Conservation (phyloP, 2,888 invertebrate species). For the Dasysyrphus tricinctus region DNA sequence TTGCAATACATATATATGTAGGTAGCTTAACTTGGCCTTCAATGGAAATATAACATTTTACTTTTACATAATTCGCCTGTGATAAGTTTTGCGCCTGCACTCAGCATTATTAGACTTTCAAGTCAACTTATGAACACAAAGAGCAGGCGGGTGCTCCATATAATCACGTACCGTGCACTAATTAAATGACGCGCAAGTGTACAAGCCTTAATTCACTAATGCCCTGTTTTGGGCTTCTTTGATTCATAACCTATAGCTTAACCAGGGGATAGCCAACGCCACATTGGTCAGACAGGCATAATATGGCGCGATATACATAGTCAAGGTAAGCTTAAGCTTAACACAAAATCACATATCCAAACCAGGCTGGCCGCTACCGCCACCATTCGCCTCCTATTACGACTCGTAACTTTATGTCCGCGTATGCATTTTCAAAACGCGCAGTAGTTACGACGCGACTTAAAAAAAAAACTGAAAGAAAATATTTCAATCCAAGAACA, state of each 20-base stretch:
- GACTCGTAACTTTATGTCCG: slow-evolving; percentile 55
- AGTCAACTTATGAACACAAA: slow-evolving; percentile 17
- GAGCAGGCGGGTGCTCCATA: slow-evolving; percentile 52
- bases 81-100: slow-evolving; percentile 25
- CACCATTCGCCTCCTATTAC: not conserved
- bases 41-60: slow-evolving; percentile 29
- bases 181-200: slow-evolving; percentile 73
- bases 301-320: slow-evolving; percentile 23
- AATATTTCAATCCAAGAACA: slow-evolving; percentile 63
- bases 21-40: slow-evolving; percentile 41
- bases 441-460: not conserved
- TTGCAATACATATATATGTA: not conserved
- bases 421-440: slow-evolving; percentile 51
- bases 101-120: slow-evolving; percentile 38
- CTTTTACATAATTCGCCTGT: slow-evolving; percentile 47
- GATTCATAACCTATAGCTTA: slow-evolving; percentile 57
- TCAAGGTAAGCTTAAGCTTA: slow-evolving; percentile 37
- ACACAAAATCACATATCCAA: slow-evolving; percentile 34
- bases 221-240: slow-evolving; percentile 69
- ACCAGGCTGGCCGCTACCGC: slow-evolving; percentile 33
- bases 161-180: slow-evolving; percentile 72
- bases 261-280: slow-evolving; percentile 34
- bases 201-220: slow-evolving; percentile 48
- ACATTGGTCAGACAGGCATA: slow-evolving; percentile 39
- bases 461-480: not conserved